phyloP scores from a whole-genome alignment of 64 coral and sea anemone genomes.

The Stichodactyla mertensii region DNA sequence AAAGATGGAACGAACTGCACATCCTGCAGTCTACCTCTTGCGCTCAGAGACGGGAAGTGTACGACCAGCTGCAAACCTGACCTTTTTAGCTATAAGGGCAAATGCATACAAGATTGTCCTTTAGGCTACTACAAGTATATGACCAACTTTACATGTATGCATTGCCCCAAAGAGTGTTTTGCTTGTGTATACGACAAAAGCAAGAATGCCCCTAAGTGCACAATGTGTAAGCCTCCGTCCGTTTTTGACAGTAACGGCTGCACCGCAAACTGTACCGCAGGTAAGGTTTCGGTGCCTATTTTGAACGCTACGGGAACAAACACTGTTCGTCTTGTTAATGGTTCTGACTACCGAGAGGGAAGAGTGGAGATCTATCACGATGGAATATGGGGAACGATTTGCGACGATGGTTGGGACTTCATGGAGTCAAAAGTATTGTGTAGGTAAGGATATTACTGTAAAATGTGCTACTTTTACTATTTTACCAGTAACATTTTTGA shows the following conservation, averaged over 20 bases:
- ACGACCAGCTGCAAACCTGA: constrained; percentile 27
- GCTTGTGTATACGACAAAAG: constrained; percentile 14
- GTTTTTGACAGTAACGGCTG: constrained; percentile 25
- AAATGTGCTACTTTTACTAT: not conserved
- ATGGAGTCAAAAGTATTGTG: constrained; percentile 53
- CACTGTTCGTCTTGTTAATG: constrained; percentile 51
- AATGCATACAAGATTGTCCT: constrained; percentile 32
- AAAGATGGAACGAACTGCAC: constrained; percentile 44
- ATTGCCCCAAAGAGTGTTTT: constrained; percentile 51
- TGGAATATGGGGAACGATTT: constrained; percentile 85
- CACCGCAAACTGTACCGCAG: constrained; percentile 37
- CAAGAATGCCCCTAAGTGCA: constrained; percentile 6
- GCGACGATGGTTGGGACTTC: constrained; percentile 73
- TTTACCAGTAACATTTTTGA: too few species aligned
- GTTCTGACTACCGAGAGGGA: constrained; percentile 70
- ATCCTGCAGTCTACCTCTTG: constrained; percentile 53
- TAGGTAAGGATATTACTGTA: constrained; percentile 23
- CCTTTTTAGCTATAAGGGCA: constrained; percentile 36
- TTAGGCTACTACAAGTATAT: constrained; percentile 28
- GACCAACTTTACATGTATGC: constrained; percentile 36
- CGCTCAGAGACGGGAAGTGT: constrained; percentile 65
- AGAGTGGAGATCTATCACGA: constrained; percentile 64
- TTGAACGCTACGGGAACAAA: not conserved
- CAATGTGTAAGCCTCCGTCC: constrained; percentile 32
- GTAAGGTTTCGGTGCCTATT: constrained; percentile 41